Base-by-base conservation (phyloP, 2,113 vertebrate genomes). In the Numenius arquata region DNA sequence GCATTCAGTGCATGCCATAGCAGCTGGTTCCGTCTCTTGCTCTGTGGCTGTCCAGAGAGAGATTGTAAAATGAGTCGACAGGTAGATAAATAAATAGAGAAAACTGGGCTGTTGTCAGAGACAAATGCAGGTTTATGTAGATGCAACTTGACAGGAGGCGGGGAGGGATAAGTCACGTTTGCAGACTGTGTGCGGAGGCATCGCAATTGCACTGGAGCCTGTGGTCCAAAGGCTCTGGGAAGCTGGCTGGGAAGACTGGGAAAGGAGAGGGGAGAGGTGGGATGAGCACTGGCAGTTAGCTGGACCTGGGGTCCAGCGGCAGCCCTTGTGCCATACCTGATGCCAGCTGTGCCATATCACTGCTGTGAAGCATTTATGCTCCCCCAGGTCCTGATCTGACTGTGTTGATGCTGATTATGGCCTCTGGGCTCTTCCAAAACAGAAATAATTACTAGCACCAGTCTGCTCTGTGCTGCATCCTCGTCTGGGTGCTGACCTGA, bases 11-110 rank as follows among this genome's bases (percentile, higher is more conserved):
- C 88, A 15, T 84, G 95, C 82, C 73, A 9, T 9, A 47, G 91
- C 96, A 95, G 63, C 94, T 94, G 73, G 70, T 95, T 93, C 93
- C 74, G 55, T 50, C 70, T 95, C 90, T 41, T 85, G 26, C 71
- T 96, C 91, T 10, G 19, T 65, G 76, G 11, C 93, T 70, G 62
- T 63, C 88, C 71, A 41, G 72, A 83, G 82, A 58, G 40, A 72
- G 80, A 80, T 48, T 94, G 79, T 25, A 55, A 96, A 96, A 81
- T 5, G 56, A 92, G 29, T 20, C 12, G 73, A 74, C 66, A 68
- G 79, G 83, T 89, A 68, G 66, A 78, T 66, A 96, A 97, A 96
- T 85, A 77, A 85, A 90, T 88, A 92, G 61, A 80, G 68, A 73
- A 72, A 86, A 17, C 11, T 3, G 12, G 30, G 63, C 59, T 91